phyloP scores from a whole-genome alignment of 2,797 vertebrate genomes.

The Myiothlypis chrysogaster region DNA sequence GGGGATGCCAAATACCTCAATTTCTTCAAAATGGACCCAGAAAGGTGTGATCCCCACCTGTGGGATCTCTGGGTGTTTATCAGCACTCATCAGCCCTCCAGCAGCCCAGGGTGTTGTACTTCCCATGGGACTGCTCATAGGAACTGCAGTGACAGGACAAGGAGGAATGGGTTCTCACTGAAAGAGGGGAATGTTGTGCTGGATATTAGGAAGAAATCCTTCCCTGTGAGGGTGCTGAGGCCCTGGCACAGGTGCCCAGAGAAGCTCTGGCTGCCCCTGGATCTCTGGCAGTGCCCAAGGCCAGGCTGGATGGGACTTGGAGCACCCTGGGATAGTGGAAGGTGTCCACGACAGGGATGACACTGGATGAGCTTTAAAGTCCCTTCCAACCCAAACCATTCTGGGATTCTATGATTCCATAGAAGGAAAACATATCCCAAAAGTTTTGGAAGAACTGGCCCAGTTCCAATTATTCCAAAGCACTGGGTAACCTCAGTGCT shows the following conservation, averaged over 20 bases:
- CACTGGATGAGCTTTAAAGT: not conserved
- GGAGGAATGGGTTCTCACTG: not conserved
- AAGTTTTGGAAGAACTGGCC: not conserved
- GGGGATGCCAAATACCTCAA: not conserved
- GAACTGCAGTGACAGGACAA: not conserved
- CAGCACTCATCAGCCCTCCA: not conserved
- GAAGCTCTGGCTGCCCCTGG: not conserved
- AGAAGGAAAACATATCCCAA: not conserved
- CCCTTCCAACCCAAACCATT: not conserved
- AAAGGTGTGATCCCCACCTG: fast-evolving
- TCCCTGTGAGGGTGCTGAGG: fast-evolving
- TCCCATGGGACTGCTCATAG: not conserved
- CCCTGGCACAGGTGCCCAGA: not conserved
- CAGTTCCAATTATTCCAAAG: not conserved
- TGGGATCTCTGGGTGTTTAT: fast-evolving
- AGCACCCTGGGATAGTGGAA: fast-evolving
- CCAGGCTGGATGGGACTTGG: fast-evolving
- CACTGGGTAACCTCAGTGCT: not conserved
- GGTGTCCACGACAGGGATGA: fast-evolving
- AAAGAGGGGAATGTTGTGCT: not conserved
- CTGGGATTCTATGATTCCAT: not conserved
- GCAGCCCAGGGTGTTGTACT: not conserved
- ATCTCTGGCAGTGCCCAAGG: fast-evolving
- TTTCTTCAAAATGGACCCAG: not conserved
- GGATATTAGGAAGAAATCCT: not conserved